Evolutionary conservation across 2,113 vertebrate species (phyloP), one percentile per base, ranked within the genome.

Genomic region (Paradisaea rubra): DNA sequence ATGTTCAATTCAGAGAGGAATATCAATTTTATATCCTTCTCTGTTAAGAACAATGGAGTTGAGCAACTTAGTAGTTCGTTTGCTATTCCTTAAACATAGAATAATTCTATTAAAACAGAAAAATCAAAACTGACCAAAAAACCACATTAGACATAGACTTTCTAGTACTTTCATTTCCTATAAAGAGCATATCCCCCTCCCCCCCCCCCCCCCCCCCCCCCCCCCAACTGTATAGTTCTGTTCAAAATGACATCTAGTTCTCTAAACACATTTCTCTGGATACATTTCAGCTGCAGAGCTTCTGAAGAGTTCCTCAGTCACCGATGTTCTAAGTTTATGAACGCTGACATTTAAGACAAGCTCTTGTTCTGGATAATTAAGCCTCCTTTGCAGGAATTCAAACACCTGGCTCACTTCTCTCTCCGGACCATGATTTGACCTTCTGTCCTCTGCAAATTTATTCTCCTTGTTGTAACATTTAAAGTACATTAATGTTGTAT

Each of bases 401-500:
- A 80, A 82, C 63, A 85, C 19, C 53, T 78, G 45, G 10, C 20
- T 78, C 37, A 20, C 13, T 81, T 85, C 27, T 86, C 53, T 76
- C 81, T 81, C 57, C 0, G 35, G 41, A 42, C 50, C 73, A 39
- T 19, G n/a, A n/a, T 94, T 89, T 85, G 13, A 18, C 70, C 39
- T 81, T 91, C 86, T 82, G 49, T 89, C 57, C 78, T 74, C 27
- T 79, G 84, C 18, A 84, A 69, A 87, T 91, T 89, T 89, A 81
- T 90, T 93, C 25, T 72, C 33, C 57, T 57, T 66, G 3, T 49
- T 84, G 27, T 73, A 87, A 73, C 28, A 82, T 80, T 85, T 77
- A 68, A 83, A 54, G 78, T 50, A 68, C 21, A 30, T 85, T 86
- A 50, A 22, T 68, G 17, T 72, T 61, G 69, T 89, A 69, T 39